These are phyloP conservation scores for Capromys pilorides DNA, from an alignment of 2,797 vertebrate genomes.

Conservation along the genomic window DNA sequence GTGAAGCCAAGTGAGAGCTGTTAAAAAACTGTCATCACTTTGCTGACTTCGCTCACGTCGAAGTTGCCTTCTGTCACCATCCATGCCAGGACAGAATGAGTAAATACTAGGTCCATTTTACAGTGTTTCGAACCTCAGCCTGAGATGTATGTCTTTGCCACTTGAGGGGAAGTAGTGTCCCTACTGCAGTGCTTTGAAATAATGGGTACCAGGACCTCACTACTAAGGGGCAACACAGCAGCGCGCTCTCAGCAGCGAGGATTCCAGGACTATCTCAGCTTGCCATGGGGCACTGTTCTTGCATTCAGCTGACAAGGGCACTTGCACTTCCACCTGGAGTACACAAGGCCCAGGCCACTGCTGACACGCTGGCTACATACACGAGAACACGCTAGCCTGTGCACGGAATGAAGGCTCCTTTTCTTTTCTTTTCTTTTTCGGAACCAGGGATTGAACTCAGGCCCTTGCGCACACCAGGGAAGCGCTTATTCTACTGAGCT, in stretches of 20 bases:
- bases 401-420: neutral
- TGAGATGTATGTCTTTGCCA: neutral
- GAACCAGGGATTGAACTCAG: too few species aligned
- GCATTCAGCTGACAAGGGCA: neutral
- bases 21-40: neutral
- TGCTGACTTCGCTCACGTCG: neutral
- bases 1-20: neutral
- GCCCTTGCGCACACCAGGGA: too few species aligned
- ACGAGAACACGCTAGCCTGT: fast-evolving
- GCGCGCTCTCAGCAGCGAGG: neutral
- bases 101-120: neutral
- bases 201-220: fast-evolving
- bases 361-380: neutral
- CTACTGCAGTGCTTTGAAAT: neutral
- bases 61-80: neutral
- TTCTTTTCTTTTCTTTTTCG: too few species aligned
- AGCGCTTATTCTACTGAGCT: too few species aligned
- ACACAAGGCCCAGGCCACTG: neutral
- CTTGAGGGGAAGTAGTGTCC: neutral
- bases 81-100: neutral
- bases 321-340: neutral
- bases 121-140: neutral
- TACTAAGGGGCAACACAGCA: neutral
- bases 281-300: neutral
- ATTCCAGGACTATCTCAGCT: neutral